Evolutionary conservation across 2,797 vertebrate genomes (phyloP).

Genomic region (Gambelia wislizenii): DNA sequence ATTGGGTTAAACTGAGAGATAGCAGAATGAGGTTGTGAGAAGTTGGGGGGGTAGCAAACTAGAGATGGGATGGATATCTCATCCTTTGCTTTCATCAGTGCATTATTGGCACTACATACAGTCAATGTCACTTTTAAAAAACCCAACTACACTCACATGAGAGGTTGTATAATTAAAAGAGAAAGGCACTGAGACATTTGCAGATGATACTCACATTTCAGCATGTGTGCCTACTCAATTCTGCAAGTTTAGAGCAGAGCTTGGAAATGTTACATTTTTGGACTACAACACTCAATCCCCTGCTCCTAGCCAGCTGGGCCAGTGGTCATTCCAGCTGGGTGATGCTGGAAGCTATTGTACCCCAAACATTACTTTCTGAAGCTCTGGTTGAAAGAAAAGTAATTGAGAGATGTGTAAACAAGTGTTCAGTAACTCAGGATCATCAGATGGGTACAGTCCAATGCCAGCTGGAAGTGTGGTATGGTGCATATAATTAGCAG

Average conservation of each 20-base stretch:
- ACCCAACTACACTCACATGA: neutral
- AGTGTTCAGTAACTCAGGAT: constrained; percentile 4
- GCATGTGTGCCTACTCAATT: neutral
- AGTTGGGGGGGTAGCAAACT: neutral
- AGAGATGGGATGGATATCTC: neutral
- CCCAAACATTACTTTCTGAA: too few species aligned
- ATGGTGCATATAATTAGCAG: neutral
- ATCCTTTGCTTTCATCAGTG: neutral
- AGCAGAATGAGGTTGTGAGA: too few species aligned
- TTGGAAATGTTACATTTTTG: too few species aligned
- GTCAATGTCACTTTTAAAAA: neutral
- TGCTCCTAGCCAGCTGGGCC: too few species aligned
- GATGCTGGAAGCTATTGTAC: too few species aligned
- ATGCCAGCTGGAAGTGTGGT: neutral
- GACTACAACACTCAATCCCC: too few species aligned
- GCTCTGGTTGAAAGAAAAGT: neutral
- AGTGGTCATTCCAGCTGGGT: too few species aligned
- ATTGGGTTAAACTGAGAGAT: too few species aligned
- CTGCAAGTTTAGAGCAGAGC: neutral
- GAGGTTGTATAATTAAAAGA: neutral
- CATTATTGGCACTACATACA: neutral
- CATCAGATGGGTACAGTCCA: neutral
- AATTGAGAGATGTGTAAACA: neutral
- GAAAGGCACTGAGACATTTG: constrained; percentile 1
- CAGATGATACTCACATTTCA: neutral